Base-by-base conservation (phyloP, 2,797 vertebrate species). In the Argyrosomus regius region DNA sequence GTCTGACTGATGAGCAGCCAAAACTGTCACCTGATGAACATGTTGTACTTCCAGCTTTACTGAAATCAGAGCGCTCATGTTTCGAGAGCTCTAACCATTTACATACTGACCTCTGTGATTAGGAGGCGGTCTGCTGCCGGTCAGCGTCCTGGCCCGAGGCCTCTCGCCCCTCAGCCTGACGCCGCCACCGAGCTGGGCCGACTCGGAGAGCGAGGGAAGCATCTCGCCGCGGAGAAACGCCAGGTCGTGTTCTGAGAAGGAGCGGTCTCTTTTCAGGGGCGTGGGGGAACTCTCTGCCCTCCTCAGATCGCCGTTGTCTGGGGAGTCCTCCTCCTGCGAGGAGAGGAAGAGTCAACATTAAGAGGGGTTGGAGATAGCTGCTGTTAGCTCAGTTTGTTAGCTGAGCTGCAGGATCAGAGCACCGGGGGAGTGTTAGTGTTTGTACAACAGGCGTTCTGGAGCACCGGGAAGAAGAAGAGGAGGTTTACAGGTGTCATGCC, bases 161-260 rank as follows among this genome's bases (percentile, higher is more conserved):
- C 96, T 91, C 81, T 94, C 94, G 0, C 82, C 78, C 0, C 87
- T 79, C 71, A 92, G 35, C 10, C 14, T 22, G 31, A 88, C 77
- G 0, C 5, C 57, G 6, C 89, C 92, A 0, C 28, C 87, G 0
- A 82, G 74, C 26, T 90, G 84, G 14, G 11, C 82, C 0, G 90
- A 35, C 0, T 68, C 93, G 0, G 91, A 85, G 41, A 95, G 91
- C 0, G 92, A 87, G 0, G 85, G 81, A 2, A 89, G 88, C 78
- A 94, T 83, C 46, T 97, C 96, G 0, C 85, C 94, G 17, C 96
- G 95, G 59, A 99, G 95, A 85, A 96, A 89, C 0, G 92, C 96
- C 83, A 99, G 92, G 93, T 99, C 97, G 0, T 97, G 97, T 82
- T 99, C 97, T 0, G 97, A 99, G 92, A 99, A 98, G 62, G 98